A percentile compares a stretch with the other conserved stretches of the same genome.
Conservation (phyloP, 2,797 vertebrate genomes). For the Bradypodion ventrale region DNA sequence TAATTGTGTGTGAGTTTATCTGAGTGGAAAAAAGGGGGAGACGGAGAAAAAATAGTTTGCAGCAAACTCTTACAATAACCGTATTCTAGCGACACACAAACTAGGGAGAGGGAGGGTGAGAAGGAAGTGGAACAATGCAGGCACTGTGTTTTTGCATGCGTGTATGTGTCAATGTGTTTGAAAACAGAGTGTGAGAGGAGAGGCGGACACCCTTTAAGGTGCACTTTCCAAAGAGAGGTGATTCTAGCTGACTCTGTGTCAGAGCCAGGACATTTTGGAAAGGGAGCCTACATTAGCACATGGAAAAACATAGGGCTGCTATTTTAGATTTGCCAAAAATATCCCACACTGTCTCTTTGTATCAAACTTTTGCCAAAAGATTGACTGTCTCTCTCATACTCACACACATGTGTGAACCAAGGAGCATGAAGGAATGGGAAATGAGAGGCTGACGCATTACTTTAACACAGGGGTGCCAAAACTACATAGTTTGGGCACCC, state of each 20-base stretch:
- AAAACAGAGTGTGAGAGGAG: not conserved
- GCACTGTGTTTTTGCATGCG: slow-evolving; percentile 46
- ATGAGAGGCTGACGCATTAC: not conserved
- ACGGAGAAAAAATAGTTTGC: not conserved
- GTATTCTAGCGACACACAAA: slow-evolving; percentile 45
- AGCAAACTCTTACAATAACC: slow-evolving; percentile 61
- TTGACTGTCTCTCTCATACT: not conserved
- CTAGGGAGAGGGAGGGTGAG: slow-evolving; percentile 34
- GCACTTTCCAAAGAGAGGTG: not conserved
- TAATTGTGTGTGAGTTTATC: slow-evolving; percentile 69
- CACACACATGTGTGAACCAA: not conserved
- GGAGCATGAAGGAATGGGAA: not conserved
- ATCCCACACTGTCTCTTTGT: slow-evolving; percentile 1
- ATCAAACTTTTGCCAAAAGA: not conserved
- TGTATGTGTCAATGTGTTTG: not conserved
- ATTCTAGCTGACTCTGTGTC: not conserved
- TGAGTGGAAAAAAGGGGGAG: slow-evolving; percentile 35
- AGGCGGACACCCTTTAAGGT: not conserved
- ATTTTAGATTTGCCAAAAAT: slow-evolving; percentile 14
- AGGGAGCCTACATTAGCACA: slow-evolving; percentile 1
- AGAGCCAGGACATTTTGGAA: slow-evolving; percentile 1
- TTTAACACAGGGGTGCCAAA: too few relatives aligned
- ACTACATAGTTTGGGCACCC: too few relatives aligned
- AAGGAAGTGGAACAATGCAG: slow-evolving; percentile 48
- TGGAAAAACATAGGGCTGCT: not conserved